Evolutionary conservation across 2,113 vertebrate species (phyloP).

Genomic region (Hemiprocne comata): DNA sequence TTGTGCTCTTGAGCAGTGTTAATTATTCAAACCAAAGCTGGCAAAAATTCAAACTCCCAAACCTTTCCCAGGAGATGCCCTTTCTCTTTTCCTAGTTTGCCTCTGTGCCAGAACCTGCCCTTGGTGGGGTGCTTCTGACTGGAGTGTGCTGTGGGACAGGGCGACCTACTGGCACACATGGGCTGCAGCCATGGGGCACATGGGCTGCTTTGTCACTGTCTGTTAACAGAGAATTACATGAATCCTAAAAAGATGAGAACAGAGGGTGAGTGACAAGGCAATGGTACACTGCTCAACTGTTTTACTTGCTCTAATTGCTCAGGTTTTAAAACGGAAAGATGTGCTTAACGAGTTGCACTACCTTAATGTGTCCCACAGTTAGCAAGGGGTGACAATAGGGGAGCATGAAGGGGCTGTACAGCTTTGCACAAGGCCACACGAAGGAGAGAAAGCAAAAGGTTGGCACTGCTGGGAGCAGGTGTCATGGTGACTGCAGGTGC

Average conservation of each 20-base stretch:
- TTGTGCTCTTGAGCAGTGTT: neutral
- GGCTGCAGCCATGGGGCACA: neutral
- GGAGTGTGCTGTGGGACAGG: accelerated
- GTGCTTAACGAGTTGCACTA: neutral
- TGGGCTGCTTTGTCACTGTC: neutral
- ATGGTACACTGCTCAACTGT: neutral
- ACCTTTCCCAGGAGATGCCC: neutral
- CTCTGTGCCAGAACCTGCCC: neutral
- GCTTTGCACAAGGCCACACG: neutral
- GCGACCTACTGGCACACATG: neutral
- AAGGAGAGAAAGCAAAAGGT: neutral
- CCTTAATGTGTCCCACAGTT: neutral
- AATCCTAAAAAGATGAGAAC: neutral
- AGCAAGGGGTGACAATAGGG: neutral
- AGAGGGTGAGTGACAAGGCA: neutral
- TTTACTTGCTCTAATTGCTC: neutral
- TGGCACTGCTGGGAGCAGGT: neutral
- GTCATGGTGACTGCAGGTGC: neutral
- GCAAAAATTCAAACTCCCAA: neutral
- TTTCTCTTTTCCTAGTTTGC: neutral
- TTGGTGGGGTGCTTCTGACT: accelerated
- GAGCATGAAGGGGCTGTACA: neutral
- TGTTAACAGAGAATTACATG: neutral
- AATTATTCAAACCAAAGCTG: neutral
- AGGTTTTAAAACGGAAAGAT: neutral